Base-by-base conservation (phyloP, 1,140 invertebrate species). In the Cephus cinctus region DNA sequence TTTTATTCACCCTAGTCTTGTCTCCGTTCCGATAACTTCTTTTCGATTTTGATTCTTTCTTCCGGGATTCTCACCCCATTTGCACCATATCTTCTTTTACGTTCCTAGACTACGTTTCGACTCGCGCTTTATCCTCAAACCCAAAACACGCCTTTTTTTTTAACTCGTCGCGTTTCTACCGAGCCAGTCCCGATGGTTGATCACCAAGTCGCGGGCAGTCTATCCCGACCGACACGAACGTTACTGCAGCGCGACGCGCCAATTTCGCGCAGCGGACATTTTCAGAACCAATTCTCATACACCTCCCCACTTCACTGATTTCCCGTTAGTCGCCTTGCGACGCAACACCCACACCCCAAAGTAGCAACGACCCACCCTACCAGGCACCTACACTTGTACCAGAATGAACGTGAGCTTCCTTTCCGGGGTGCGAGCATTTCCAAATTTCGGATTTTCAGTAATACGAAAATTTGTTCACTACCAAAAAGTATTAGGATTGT, bases 231-330 rank as follows among this genome's bases (percentile, higher is more conserved):
- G 61, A 57, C 70, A 69, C 70, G 69, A 61, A 67, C 60, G 64
- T 65, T 73, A 65, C 69, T 70, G 70, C 72, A 75, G 62, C 68
- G 65, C 59, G 63, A 60, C 69, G 69, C 72, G 72, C 67, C 69
- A 66, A 63, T 63, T 45, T 61, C 67, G 67, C 70, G 64, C 61
- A 68, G 65, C 67, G 69, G 68, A 63, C 51, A 46, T 59, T 39
- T 47, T 47, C 36, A 35, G 51, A 69, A 75, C 68, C 70, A 72
- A 47, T 52, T 61, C n/a, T n/a, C n/a, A n/a, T n/a, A n/a, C n/a
- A n/a, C n/a, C n/a, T n/a, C n/a, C n/a, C n/a, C n/a, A n/a, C n/a
- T n/a, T n/a, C n/a, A n/a, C n/a, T n/a, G n/a, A n/a, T n/a, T n/a
- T n/a, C n/a, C n/a, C n/a, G n/a, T n/a, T n/a, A n/a, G n/a, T n/a